Percentiles rank a stretch among this genome's conserved stretches.
Evolutionary conservation across 2,888 invertebrate genomes (phyloP).

Genomic region (Phaonia tiefii): DNA sequence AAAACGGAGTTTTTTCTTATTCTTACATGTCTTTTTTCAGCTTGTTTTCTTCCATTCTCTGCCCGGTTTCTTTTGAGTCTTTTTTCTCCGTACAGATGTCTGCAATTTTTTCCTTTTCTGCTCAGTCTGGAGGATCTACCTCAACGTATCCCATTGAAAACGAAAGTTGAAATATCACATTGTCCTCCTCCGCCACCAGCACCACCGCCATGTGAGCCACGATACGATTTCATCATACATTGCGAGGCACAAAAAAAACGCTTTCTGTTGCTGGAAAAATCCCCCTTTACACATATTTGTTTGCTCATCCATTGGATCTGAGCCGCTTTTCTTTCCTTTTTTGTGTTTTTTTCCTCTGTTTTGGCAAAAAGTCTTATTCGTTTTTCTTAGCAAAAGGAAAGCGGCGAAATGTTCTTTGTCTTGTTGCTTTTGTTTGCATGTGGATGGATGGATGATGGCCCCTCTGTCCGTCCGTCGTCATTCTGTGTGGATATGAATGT

Average conservation of each 20-base stretch:
- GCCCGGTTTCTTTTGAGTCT: conserved; percentile 30
- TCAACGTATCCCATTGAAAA: conserved; percentile 38
- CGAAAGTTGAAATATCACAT: conserved; percentile 50
- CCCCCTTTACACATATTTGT: conserved; percentile 20
- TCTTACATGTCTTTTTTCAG: conserved; percentile 46
- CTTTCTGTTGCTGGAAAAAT: not conserved
- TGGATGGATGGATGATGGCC: no score
- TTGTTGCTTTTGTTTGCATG: conserved; percentile 43
- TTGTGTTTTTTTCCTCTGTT: no score
- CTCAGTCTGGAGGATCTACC: conserved; percentile 59
- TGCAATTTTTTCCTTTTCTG: conserved; percentile 47
- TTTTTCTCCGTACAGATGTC: conserved; percentile 46
- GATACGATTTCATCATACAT: conserved; percentile 8
- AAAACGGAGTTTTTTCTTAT: conserved; percentile 54
- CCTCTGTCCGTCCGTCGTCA: conserved; percentile 23
- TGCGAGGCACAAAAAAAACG: conserved; percentile 25
- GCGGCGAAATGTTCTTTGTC: conserved; percentile 47
- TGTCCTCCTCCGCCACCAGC: not conserved
- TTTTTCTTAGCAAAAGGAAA: conserved; percentile 59
- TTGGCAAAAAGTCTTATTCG: conserved; percentile 44
- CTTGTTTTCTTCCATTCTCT: conserved; percentile 36
- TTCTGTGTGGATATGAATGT: conserved; percentile 19
- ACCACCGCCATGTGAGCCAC: conserved; percentile 12
- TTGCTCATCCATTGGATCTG: conserved; percentile 21
- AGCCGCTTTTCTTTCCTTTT: conserved; percentile 22